Percentiles rank a stretch among this genome's conserved stretches.
These are phyloP conservation scores for Meriones psammophilus DNA, from an alignment of 2,797 vertebrate species.

Conservation along the genomic window DNA sequence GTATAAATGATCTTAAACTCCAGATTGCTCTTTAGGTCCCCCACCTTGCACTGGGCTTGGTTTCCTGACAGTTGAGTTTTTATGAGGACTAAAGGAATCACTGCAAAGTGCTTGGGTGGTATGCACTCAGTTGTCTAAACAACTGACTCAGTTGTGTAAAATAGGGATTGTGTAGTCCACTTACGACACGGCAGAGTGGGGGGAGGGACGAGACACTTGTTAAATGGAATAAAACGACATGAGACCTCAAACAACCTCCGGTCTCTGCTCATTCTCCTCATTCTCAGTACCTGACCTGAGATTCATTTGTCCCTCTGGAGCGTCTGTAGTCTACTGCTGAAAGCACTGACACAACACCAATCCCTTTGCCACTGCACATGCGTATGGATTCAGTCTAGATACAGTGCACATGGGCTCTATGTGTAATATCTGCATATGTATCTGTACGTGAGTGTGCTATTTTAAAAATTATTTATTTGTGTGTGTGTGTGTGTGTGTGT, in stretches of 20 bases:
- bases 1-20: background rate
- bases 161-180: background rate
- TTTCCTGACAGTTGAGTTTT: background rate
- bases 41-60: background rate
- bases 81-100: conserved; percentile 20
- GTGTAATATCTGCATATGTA: background rate
- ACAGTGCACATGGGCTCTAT: background rate
- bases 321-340: background rate
- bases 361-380: background rate
- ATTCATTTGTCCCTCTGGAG: background rate
- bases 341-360: background rate
- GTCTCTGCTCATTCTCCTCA: background rate
- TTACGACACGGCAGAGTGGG: background rate
- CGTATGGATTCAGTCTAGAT: background rate
- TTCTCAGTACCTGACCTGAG: background rate
- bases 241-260: background rate
- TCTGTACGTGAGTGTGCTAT: background rate
- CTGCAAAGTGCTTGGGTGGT: background rate
- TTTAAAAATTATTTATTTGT: background rate
- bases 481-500: background rate
- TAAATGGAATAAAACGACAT: conserved; percentile 11
- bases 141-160: background rate
- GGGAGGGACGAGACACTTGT: background rate
- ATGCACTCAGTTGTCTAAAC: background rate
- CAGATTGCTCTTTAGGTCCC: background rate